These are phyloP conservation scores for Lepilemur ruficaudatus DNA, from an alignment of 2,797 vertebrate species.

Conservation along the genomic window DNA sequence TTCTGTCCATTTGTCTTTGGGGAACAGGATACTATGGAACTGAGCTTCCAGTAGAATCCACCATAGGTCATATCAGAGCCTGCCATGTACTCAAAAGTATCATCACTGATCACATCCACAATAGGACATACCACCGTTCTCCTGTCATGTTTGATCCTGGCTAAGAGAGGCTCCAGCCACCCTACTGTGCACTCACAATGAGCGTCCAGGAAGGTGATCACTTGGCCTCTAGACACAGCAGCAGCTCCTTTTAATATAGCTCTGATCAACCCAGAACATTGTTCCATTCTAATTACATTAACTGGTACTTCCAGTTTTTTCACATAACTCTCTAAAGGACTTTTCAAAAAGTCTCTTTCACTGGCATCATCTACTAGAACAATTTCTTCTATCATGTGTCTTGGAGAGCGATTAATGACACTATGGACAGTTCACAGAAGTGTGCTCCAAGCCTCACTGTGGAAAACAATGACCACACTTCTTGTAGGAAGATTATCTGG, in stretches of 20 bases:
- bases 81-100: conserved; percentile 90
- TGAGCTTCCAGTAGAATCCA: conserved; percentile 90
- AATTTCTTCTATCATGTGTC: conserved; percentile 95
- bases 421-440: conserved; percentile 96
- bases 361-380: conserved; percentile 98
- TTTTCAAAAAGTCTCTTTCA: conserved; percentile 98
- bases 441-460: conserved; percentile 98
- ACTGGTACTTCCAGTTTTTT: conserved; percentile 94
- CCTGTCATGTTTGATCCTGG: conserved; percentile 96
- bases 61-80: conserved; percentile 91
- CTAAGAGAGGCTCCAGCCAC: conserved; percentile 96
- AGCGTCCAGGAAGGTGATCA: conserved; percentile 98
- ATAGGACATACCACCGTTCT: conserved; percentile 89
- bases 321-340: conserved; percentile 95
- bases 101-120: conserved; percentile 90
- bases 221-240: conserved; percentile 96
- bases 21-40: conserved; percentile 91
- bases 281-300: conserved; percentile 97
- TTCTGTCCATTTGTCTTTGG: conserved; percentile 90
- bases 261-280: conserved; percentile 96
- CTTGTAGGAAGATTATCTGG: conserved; percentile 95
- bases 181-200: conserved; percentile 98
- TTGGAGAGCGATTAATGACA: conserved; percentile 96
- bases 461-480: conserved; percentile 98
- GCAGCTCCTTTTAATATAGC: conserved; percentile 97